Evolutionary conservation across 2,797 vertebrate genomes (phyloP).

Genomic region (Alexandromys oeconomus): DNA sequence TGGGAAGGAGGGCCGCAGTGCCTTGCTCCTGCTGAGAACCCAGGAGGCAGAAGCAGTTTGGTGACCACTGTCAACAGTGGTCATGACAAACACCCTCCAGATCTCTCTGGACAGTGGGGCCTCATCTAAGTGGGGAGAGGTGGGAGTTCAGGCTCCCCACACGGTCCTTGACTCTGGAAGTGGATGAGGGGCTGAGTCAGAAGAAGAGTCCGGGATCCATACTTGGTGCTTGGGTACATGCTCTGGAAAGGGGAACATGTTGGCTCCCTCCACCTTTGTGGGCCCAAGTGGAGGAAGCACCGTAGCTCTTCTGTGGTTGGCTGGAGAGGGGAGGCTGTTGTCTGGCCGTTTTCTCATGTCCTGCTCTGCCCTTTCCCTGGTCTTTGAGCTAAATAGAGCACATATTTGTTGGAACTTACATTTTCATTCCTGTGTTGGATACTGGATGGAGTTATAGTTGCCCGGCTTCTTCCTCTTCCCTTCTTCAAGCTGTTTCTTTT

Average conservation of each 20-base stretch:
- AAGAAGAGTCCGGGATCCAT: neutral
- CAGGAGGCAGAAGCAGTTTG: neutral
- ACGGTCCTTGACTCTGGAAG: neutral
- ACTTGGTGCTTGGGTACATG: neutral
- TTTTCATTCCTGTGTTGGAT: neutral
- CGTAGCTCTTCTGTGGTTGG: neutral
- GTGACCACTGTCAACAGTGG: neutral
- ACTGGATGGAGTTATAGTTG: neutral
- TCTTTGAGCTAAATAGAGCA: neutral
- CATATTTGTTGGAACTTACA: neutral
- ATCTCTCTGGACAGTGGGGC: neutral
- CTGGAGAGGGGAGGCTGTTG: neutral
- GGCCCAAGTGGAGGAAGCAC: accelerated
- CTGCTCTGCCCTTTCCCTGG: neutral
- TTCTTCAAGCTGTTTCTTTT: neutral
- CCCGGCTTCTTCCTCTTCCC: neutral
- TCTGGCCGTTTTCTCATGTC: neutral
- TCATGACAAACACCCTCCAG: too few relatives aligned
- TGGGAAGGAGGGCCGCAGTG: neutral
- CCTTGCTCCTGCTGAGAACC: neutral
- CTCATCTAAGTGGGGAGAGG: neutral
- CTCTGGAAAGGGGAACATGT: neutral
- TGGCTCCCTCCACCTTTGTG: neutral
- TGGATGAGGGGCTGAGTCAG: neutral
- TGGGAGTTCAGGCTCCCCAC: neutral